phyloP scores from a whole-genome alignment of 1,140 invertebrate genomes.

The Camponotus pennsylvanicus region DNA sequence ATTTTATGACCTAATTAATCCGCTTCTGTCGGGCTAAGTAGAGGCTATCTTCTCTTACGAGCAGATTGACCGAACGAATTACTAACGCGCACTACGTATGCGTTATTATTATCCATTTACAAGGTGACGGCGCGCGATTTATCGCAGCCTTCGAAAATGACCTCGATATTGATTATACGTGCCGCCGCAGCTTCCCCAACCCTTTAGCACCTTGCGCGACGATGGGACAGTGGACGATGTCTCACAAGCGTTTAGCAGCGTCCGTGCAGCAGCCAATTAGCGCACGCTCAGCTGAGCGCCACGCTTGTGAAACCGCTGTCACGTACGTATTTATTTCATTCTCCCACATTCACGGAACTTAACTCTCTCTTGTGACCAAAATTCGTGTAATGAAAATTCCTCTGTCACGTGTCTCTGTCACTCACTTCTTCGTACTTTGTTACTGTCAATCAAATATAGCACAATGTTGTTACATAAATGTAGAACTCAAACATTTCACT shows the following conservation, averaged over 20 bases:
- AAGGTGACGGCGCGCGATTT: slow-evolving; percentile 42
- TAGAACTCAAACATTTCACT: background rate
- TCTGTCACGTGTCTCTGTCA: background rate
- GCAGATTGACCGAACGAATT: slow-evolving; percentile 49
- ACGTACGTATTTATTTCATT: slow-evolving; percentile 34
- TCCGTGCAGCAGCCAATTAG: slow-evolving; percentile 39
- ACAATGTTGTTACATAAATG: slow-evolving; percentile 7
- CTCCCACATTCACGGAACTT: slow-evolving; percentile 35
- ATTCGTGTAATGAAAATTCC: slow-evolving; percentile 47
- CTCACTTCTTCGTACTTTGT: background rate
- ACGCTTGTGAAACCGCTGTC: slow-evolving; percentile 16
- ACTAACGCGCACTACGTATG: slow-evolving; percentile 20
- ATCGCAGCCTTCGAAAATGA: slow-evolving; percentile 56
- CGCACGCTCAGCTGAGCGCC: background rate
- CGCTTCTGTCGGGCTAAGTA: slow-evolving; percentile 39
- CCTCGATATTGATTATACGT: slow-evolving; percentile 67
- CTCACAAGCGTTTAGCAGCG: slow-evolving; percentile 56
- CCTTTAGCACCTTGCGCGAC: slow-evolving; percentile 21
- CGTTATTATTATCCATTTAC: slow-evolving; percentile 61
- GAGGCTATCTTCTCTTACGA: slow-evolving; percentile 24
- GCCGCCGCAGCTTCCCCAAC: slow-evolving; percentile 45
- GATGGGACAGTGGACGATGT: slow-evolving; percentile 37
- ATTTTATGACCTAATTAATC: slow-evolving; percentile 39
- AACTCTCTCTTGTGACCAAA: slow-evolving; percentile 12
- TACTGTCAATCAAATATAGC: slow-evolving; percentile 24